Conservation (phyloP, 2,888 invertebrate species). For the Xiphydria camelus region DNA sequence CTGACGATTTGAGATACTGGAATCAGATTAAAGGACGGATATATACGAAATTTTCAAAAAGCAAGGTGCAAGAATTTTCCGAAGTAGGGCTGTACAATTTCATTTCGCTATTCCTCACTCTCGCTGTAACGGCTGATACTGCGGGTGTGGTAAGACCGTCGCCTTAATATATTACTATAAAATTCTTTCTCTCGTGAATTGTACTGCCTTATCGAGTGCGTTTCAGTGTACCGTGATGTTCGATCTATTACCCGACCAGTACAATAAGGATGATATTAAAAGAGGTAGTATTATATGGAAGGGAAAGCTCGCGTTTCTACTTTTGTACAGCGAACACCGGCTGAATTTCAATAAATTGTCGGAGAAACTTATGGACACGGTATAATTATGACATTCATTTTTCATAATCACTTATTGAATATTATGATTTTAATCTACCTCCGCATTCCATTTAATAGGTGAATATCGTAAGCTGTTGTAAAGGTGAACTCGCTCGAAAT, state of each 20-base stretch:
- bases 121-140: slow-evolving; percentile 56
- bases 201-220: slow-evolving; percentile 17
- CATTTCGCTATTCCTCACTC: slow-evolving; percentile 57
- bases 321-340: slow-evolving; percentile 43
- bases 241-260: slow-evolving; percentile 43
- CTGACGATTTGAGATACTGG: slow-evolving; percentile 51
- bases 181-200: neutral
- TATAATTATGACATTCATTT: slow-evolving; percentile 15
- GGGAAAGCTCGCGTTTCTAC: slow-evolving; percentile 42
- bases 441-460: slow-evolving; percentile 26
- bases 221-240: slow-evolving; percentile 48
- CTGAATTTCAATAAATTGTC: slow-evolving; percentile 32
- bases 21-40: slow-evolving; percentile 63
- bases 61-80: slow-evolving; percentile 61
- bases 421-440: slow-evolving; percentile 3
- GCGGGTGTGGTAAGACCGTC: slow-evolving; percentile 53
- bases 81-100: slow-evolving; percentile 64
- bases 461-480: slow-evolving; percentile 46
- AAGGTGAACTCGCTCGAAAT: slow-evolving; percentile 41
- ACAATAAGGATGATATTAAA: slow-evolving; percentile 23
- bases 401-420: slow-evolving; percentile 4
- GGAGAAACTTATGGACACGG: slow-evolving; percentile 33
- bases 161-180: neutral
- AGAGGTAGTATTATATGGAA: slow-evolving; percentile 46
- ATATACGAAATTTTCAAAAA: slow-evolving; percentile 64